Evolutionary conservation across 2,888 invertebrate genomes (phyloP).

Genomic region (Nomada ruficornis): DNA sequence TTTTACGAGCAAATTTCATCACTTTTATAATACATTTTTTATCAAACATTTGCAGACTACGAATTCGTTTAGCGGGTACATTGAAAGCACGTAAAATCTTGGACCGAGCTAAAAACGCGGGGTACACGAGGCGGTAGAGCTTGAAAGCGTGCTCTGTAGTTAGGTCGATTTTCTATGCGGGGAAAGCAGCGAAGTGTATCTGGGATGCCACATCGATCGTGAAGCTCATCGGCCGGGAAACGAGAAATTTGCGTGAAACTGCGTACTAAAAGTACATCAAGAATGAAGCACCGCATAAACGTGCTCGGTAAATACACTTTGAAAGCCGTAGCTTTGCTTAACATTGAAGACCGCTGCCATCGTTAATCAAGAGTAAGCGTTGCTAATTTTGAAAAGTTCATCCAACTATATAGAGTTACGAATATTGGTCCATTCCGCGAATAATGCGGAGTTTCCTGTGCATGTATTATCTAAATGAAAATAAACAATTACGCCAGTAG

Average conservation of each 20-base stretch:
- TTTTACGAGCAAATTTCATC: background rate
- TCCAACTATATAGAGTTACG: no score
- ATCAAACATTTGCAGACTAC: background rate
- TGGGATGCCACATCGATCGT: background rate
- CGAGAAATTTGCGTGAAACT: conserved; percentile 16
- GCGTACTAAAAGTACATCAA: background rate
- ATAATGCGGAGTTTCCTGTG: no score
- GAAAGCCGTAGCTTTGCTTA: no score
- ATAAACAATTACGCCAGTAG: no score
- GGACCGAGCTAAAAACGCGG: background rate
- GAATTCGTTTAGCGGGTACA: background rate
- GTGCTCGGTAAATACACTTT: no score
- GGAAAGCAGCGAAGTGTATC: background rate
- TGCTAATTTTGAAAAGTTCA: no score
- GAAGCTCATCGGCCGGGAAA: background rate
- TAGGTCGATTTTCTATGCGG: background rate
- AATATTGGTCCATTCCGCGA: no score
- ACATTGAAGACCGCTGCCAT: no score
- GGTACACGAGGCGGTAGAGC: background rate
- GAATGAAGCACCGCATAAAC: background rate
- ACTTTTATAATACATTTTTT: background rate
- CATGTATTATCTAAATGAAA: no score
- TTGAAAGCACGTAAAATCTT: background rate
- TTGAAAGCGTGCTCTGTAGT: background rate
- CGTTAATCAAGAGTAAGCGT: no score